Percentiles rank a stretch among this genome's conserved stretches.
phyloP scores from a whole-genome alignment of 2,888 invertebrate genomes.

The Hydrotaea cyrtoneurina region DNA sequence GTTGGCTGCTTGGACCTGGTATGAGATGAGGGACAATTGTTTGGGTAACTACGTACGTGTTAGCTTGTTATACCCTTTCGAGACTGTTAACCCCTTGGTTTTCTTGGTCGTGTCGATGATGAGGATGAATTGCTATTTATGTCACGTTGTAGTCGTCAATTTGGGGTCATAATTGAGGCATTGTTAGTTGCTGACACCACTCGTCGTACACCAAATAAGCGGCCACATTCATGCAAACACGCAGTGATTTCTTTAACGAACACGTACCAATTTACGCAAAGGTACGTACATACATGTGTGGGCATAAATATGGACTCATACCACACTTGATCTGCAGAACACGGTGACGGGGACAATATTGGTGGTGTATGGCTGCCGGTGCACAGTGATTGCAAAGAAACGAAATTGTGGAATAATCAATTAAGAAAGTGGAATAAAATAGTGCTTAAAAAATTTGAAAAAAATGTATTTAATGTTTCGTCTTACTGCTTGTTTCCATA shows the following conservation, averaged over 20 bases:
- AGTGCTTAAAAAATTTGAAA: too few species aligned
- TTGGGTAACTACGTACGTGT: background rate
- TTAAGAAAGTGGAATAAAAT: too few species aligned
- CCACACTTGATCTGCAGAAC: background rate
- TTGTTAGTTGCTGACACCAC: slow-evolving; percentile 14
- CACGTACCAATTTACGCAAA: slow-evolving; percentile 54
- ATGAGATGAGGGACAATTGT: background rate
- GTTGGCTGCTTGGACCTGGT: background rate
- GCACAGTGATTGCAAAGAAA: too few species aligned
- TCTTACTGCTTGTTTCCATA: too few species aligned
- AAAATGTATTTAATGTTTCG: too few species aligned
- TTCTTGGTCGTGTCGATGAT: background rate
- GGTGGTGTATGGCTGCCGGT: too few species aligned
- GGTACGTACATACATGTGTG: background rate
- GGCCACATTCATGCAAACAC: background rate
- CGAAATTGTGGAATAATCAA: too few species aligned
- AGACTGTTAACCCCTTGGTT: background rate
- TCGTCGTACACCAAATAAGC: background rate
- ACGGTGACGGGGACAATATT: background rate
- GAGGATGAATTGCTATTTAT: slow-evolving; percentile 52
- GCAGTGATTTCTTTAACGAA: slow-evolving; percentile 37
- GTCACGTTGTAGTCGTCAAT: slow-evolving; percentile 59
- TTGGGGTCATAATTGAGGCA: slow-evolving; percentile 39
- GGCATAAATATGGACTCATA: background rate
- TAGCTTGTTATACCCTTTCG: background rate